These are phyloP conservation scores for Myotis vivesi DNA, from an alignment of 2,797 vertebrate genomes.

Conservation along the genomic window DNA sequence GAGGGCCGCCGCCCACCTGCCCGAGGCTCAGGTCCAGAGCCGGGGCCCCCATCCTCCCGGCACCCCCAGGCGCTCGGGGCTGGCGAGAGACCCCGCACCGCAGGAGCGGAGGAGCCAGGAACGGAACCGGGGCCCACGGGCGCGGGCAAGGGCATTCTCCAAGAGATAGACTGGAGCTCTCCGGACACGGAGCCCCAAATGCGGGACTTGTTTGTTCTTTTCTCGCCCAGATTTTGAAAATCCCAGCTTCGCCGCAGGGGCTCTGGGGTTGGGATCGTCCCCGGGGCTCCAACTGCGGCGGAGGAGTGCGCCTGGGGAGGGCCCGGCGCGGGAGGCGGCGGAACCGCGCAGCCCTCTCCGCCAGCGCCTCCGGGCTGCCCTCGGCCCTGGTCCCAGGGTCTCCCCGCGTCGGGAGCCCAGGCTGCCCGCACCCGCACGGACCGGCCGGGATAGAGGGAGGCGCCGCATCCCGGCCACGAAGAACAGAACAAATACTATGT, in stretches of 20 bases:
- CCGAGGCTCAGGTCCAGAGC: neutral
- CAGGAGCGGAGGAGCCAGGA: neutral
- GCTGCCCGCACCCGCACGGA: neutral
- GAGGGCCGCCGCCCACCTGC: neutral
- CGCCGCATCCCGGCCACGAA: neutral
- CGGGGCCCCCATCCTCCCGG: neutral
- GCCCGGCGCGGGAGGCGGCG: neutral
- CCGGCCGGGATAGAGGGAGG: neutral
- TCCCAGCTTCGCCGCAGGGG: neutral
- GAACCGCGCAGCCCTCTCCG: neutral
- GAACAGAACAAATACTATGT: neutral
- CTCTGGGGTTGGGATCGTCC: neutral
- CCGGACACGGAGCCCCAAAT: neutral
- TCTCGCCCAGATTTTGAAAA: constrained; percentile 5
- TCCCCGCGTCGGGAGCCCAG: neutral
- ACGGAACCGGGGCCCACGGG: neutral
- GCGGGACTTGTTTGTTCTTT: neutral
- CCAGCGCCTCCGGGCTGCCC: neutral
- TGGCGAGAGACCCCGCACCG: neutral
- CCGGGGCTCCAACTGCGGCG: neutral
- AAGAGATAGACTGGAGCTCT: neutral
- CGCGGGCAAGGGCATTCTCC: neutral
- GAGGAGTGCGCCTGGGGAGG: neutral
- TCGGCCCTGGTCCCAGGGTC: neutral
- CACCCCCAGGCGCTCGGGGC: neutral